These are phyloP conservation scores for Drosophila infuscata DNA, from an alignment of 2,888 invertebrate species.

Conservation along the genomic window DNA sequence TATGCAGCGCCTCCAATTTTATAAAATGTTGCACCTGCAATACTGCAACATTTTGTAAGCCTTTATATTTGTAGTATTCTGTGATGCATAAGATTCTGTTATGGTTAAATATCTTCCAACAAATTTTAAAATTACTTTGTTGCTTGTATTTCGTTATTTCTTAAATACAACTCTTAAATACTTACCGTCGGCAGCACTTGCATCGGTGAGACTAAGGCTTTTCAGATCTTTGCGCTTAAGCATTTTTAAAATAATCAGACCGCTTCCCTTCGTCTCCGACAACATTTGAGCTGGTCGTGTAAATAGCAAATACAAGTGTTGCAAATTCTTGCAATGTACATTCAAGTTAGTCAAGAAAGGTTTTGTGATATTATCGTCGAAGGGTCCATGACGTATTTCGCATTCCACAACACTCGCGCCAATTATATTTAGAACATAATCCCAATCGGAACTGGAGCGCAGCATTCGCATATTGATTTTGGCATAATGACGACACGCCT, in stretches of 20 bases:
- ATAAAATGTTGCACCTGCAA: conserved; percentile 48
- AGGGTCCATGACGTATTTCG: conserved; percentile 58
- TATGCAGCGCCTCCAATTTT: conserved; percentile 43
- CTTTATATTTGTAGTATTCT: neutral
- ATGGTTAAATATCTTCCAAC: neutral
- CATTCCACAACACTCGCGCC: conserved; percentile 54
- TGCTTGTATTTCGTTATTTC: neutral
- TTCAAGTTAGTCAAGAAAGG: conserved; percentile 54
- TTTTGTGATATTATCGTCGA: conserved; percentile 51
- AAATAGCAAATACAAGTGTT: conserved; percentile 56
- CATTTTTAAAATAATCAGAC: conserved; percentile 35
- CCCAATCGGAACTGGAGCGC: conserved; percentile 50
- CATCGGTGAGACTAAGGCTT: conserved; percentile 59
- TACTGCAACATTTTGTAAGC: conserved; percentile 32
- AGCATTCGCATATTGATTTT: conserved; percentile 61
- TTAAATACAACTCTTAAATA: neutral
- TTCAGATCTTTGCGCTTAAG: conserved; percentile 42
- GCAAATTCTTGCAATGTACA: conserved; percentile 45
- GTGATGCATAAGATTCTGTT: neutral
- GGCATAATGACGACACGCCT: conserved; percentile 29
- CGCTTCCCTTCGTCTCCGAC: neutral
- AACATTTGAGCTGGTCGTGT: conserved; percentile 40
- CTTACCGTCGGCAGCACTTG: conserved; percentile 50
- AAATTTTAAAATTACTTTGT: neutral
- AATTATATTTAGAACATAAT: conserved; percentile 47